Base-by-base conservation (phyloP, 2,797 vertebrate genomes). In the Pteropus rufus region DNA sequence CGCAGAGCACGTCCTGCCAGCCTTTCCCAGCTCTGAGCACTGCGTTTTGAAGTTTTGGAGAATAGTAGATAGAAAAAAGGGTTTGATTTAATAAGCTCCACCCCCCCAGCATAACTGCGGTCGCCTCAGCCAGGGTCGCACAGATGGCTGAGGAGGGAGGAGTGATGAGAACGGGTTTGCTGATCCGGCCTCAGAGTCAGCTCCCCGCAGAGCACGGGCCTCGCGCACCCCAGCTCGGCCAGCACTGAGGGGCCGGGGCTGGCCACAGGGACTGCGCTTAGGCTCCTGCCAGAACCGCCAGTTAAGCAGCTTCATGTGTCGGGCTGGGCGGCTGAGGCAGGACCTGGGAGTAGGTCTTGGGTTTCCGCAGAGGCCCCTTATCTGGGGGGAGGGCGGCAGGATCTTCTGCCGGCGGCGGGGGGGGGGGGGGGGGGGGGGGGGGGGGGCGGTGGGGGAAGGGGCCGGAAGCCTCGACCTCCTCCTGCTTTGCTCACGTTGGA, bases 21-120 rank as follows among this genome's bases (percentile, higher is more conserved):
- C 67, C 88, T 95, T 94, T 94, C 89, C 93, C 82, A 77, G 89
- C 95, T 89, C 89, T 56, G 87, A 94, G 94, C 91, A 18, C 14
- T 11, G 72, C 34, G 26, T 88, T 95, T 96, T 34, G 93, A 97
- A 85, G 91, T 94, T 97, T 97, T 96, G 62, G 0, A 94, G 96
- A 90, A 95, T 92, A 91, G 94, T 46, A 56, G 75, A 75, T 60
- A 49, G 92, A 49, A 70, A 76, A 44, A 56, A 41, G 41, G n/a
- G 70, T 95, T 87, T 85, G 92, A 95, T 95, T 91, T 93, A 89
- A 96, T 95, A 92, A 97, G 52, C 79, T 64, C 67, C 36, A 67
- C 65, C 31, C 73, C 73, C 65, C 15, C 64, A 26, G 87, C 46
- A n/a, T 79, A 44, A 76, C 26, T 54, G 85, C 77, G 91, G 77